phyloP scores from a whole-genome alignment of 2,113 vertebrate species.

The Phaethornis superciliosus region DNA sequence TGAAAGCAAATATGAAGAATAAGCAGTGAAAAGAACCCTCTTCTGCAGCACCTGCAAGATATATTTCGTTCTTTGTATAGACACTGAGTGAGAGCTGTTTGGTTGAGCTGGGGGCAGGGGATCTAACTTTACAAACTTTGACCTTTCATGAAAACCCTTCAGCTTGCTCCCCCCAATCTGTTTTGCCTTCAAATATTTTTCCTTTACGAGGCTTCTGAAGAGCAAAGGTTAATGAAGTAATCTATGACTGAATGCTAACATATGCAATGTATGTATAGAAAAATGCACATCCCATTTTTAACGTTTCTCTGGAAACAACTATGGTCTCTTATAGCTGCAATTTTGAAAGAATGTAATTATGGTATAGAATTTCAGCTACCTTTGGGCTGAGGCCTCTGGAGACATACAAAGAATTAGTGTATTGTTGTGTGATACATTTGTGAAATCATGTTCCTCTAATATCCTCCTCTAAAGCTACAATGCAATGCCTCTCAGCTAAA shows the following conservation, averaged over 20 bases:
- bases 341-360: slow-evolving; percentile 62
- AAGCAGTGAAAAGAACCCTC: not conserved
- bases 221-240: slow-evolving; percentile 56
- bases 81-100: not conserved
- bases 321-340: slow-evolving; percentile 44
- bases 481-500: not conserved
- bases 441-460: slow-evolving; percentile 8
- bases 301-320: slow-evolving; percentile 44
- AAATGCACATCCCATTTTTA: slow-evolving; percentile 41
- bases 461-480: slow-evolving; percentile 9
- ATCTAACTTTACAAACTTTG: not conserved
- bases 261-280: slow-evolving; percentile 30
- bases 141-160: slow-evolving; percentile 17
- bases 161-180: not conserved
- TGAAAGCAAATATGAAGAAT: not conserved
- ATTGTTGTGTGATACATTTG: slow-evolving; percentile 27
- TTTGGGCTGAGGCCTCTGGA: slow-evolving; percentile 41
- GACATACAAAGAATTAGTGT: slow-evolving; percentile 55
- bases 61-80: not conserved
- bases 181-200: slow-evolving; percentile 24
- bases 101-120: fast-evolving
- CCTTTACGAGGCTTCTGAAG: slow-evolving; percentile 22
- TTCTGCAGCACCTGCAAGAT: not conserved
- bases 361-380: slow-evolving; percentile 60
- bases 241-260: slow-evolving; percentile 26